These are phyloP conservation scores for Xiphorhynchus elegans DNA, from an alignment of 2,113 vertebrate genomes.

Conservation along the genomic window DNA sequence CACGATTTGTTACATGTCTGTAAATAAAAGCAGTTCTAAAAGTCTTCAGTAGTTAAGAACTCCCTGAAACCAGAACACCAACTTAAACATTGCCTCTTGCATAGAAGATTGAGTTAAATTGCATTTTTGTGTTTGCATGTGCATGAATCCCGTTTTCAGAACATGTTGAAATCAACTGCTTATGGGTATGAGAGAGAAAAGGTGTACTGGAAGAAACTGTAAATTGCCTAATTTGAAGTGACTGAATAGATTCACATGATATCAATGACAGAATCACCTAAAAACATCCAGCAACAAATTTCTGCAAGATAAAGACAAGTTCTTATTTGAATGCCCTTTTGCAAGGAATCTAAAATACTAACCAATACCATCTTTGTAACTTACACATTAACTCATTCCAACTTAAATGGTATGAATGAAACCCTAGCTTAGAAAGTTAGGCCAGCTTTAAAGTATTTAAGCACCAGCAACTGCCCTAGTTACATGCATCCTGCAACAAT, in stretches of 20 bases:
- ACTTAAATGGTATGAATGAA: background rate
- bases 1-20: background rate
- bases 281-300: background rate
- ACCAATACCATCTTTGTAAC: background rate
- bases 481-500: background rate
- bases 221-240: background rate
- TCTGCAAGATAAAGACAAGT: background rate
- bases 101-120: background rate
- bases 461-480: background rate
- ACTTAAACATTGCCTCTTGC: background rate
- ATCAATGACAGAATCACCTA: background rate
- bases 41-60: background rate
- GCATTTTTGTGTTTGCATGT: background rate
- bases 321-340: background rate
- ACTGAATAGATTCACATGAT: background rate
- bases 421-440: background rate
- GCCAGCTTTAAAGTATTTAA: background rate
- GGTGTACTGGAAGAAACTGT: background rate
- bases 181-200: background rate
- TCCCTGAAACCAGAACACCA: background rate
- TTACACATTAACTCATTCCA: background rate
- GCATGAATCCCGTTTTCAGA: background rate
- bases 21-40: background rate
- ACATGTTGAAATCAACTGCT: background rate
- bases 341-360: background rate